Evolutionary conservation across 2,113 vertebrate species (phyloP).

Genomic region (Xiphias gladius): DNA sequence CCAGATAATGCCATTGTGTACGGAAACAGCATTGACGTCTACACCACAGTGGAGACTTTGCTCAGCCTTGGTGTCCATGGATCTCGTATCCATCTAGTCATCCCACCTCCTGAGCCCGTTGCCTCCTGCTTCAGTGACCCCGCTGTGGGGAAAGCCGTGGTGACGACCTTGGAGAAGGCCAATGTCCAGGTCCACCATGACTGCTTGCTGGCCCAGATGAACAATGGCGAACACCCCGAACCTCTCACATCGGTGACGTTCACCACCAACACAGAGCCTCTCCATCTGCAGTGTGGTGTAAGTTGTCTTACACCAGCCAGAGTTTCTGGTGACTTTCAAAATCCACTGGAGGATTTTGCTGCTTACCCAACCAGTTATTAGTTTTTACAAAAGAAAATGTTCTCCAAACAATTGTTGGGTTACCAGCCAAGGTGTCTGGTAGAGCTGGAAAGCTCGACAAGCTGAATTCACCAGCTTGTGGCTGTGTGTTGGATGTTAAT

Average conservation of each 20-base stretch:
- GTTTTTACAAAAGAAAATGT: constrained; percentile 1
- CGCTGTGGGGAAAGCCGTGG: constrained; percentile 71
- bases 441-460: constrained; percentile 29
- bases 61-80: constrained; percentile 87
- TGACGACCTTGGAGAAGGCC: constrained; percentile 61
- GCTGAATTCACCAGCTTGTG: constrained; percentile 33
- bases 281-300: constrained; percentile 88
- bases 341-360: background rate
- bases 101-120: constrained; percentile 63
- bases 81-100: constrained; percentile 86
- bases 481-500: constrained; percentile 40
- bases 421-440: constrained; percentile 22
- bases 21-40: constrained; percentile 89
- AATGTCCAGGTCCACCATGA: constrained; percentile 80
- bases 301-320: constrained; percentile 73
- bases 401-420: constrained; percentile 40
- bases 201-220: constrained; percentile 87
- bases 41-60: constrained; percentile 85
- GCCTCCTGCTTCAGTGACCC: constrained; percentile 81
- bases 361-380: constrained; percentile 18
- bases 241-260: constrained; percentile 86
- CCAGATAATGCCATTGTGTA: constrained; percentile 91
- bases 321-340: background rate
- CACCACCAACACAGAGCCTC: constrained; percentile 71
- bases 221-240: constrained; percentile 73